Conservation (phyloP, 1,140 invertebrate species). For the Potamilus streckersoni region DNA sequence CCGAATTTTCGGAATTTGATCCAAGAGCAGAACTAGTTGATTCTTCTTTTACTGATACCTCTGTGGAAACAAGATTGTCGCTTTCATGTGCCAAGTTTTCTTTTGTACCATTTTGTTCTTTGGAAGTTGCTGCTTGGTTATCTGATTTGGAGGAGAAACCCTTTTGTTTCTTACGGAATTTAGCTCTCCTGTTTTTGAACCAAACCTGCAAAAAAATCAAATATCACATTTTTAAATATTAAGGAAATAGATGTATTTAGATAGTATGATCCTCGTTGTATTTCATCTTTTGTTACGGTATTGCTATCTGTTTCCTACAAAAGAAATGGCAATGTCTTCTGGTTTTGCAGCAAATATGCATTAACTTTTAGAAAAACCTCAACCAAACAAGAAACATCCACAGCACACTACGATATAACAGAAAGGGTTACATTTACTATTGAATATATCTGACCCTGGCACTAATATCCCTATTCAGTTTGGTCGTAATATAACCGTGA, state of each 20-base stretch:
- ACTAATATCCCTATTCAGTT: neutral
- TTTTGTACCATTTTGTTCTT: too few relatives aligned
- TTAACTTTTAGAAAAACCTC: too few relatives aligned
- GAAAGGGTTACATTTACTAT: neutral
- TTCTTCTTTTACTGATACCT: too few relatives aligned
- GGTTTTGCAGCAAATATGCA: too few relatives aligned
- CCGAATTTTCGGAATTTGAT: too few relatives aligned
- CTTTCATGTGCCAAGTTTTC: too few relatives aligned
- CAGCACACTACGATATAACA: neutral
- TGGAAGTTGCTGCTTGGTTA: neutral
- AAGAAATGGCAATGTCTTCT: too few relatives aligned
- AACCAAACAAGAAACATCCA: too few relatives aligned
- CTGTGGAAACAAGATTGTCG: too few relatives aligned
- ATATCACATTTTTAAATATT: neutral
- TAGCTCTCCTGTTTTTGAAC: conserved; percentile 66
- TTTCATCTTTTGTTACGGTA: too few relatives aligned
- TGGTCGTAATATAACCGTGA: too few relatives aligned
- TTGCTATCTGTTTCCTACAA: neutral
- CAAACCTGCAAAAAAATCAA: conserved; percentile 54
- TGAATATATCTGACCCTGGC: neutral
- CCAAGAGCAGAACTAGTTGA: too few relatives aligned
- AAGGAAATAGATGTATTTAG: neutral
- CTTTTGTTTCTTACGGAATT: conserved; percentile 64
- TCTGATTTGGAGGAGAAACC: conserved; percentile 22
- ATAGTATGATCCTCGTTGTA: neutral